These are phyloP conservation scores for Standfussiana lucernea DNA, from an alignment of 2,888 invertebrate species.

Conservation along the genomic window DNA sequence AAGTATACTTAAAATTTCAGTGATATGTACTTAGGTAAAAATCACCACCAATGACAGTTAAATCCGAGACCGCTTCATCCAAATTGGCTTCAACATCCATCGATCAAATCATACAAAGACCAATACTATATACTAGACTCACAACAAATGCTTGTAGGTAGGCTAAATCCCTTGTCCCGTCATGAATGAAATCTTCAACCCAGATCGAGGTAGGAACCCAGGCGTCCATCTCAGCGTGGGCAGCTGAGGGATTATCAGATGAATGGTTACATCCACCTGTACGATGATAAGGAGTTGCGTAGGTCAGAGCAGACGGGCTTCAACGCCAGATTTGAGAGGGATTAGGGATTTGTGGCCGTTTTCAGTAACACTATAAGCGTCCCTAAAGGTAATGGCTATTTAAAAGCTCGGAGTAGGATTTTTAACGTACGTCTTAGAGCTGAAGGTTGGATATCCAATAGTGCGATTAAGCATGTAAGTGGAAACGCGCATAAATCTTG, in stretches of 20 bases:
- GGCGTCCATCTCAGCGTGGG: conserved; percentile 47
- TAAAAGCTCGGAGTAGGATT: background rate
- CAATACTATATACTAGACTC: background rate
- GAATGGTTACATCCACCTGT: conserved; percentile 63
- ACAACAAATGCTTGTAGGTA: conserved; percentile 17
- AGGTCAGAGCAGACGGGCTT: conserved; percentile 49
- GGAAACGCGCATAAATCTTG: background rate
- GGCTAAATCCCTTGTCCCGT: conserved; percentile 8
- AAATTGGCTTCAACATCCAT: conserved; percentile 15
- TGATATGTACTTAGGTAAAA: conserved; percentile 12
- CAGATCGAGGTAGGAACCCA: conserved; percentile 46
- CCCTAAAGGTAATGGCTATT: background rate
- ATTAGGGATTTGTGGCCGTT: conserved; percentile 16
- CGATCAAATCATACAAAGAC: background rate
- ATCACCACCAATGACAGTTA: background rate
- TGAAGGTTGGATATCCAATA: background rate
- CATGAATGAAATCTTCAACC: conserved; percentile 49
- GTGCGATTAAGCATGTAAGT: background rate
- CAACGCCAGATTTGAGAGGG: conserved; percentile 4
- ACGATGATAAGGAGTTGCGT: conserved; percentile 46
- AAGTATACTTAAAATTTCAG: background rate
- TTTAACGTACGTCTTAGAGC: background rate
- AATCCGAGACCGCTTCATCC: background rate
- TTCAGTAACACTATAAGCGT: background rate
- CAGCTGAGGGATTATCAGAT: conserved; percentile 50